phyloP scores from a whole-genome alignment of 2,113 vertebrate genomes.

The Bubo blakistoni region DNA sequence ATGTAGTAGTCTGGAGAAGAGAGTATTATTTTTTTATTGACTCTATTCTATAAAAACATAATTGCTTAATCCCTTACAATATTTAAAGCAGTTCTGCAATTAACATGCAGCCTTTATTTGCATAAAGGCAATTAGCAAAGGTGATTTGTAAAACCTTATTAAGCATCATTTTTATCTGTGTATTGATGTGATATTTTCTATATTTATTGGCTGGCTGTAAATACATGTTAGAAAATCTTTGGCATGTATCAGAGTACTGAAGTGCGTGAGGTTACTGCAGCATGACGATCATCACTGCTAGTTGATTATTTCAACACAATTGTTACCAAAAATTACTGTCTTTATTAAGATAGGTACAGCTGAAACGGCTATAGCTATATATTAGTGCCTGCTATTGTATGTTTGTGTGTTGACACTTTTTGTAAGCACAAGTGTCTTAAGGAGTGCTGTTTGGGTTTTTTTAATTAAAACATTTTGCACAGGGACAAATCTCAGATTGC shows the following conservation, averaged over 20 bases:
- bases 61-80: not conserved
- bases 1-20: not conserved
- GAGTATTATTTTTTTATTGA: not conserved
- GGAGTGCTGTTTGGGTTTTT: not conserved
- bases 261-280: not conserved
- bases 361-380: not conserved
- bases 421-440: not conserved
- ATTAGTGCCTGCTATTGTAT: accelerated
- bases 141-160: not conserved
- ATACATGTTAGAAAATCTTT: not conserved
- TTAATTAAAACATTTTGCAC: not conserved
- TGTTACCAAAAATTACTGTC: not conserved
- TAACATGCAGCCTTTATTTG: not conserved
- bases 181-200: not conserved
- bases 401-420: not conserved
- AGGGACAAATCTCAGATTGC: not conserved
- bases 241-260: not conserved
- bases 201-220: not conserved
- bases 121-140: not conserved
- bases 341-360: not conserved
- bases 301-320: not conserved
- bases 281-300: not conserved
- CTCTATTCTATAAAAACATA: not conserved
- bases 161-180: not conserved
- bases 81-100: not conserved